phyloP scores from a whole-genome alignment of 2,888 invertebrate species.

The Caenorhabditis doughertyi region DNA sequence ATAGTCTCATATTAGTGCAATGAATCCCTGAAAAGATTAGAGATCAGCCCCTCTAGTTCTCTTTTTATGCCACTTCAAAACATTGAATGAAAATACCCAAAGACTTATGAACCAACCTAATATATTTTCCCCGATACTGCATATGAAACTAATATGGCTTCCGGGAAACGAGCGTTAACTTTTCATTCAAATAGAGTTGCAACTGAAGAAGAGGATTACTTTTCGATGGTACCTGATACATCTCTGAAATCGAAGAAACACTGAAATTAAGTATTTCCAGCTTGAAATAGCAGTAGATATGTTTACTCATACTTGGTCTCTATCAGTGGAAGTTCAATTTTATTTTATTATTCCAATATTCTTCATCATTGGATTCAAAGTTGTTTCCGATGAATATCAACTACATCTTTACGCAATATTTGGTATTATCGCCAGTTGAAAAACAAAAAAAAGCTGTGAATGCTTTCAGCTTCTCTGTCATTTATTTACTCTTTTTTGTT shows the following conservation, averaged over 20 bases:
- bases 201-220: conserved; percentile 4
- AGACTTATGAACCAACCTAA: no score
- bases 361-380: neutral
- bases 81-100: no score
- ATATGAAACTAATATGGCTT: conserved; percentile 1
- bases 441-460: no score
- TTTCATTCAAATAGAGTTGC: conserved; percentile 11
- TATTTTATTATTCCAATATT: conserved; percentile 22
- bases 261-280: neutral
- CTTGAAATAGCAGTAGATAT: conserved; percentile 5
- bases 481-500: neutral
- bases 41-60: no score
- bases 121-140: conserved; percentile 5
- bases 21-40: no score
- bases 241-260: neutral
- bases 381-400: neutral
- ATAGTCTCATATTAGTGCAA: no score
- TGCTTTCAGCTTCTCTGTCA: no score
- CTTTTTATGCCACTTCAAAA: no score
- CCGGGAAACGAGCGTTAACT: neutral
- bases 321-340: conserved; percentile 34
- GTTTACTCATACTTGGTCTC: conserved; percentile 32
- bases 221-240: conserved; percentile 16
- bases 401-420: no score
- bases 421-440: no score